Evolutionary conservation across 2,888 invertebrate genomes (phyloP), one percentile per base, ranked within the genome.

Genomic region (Polietes domitor): DNA sequence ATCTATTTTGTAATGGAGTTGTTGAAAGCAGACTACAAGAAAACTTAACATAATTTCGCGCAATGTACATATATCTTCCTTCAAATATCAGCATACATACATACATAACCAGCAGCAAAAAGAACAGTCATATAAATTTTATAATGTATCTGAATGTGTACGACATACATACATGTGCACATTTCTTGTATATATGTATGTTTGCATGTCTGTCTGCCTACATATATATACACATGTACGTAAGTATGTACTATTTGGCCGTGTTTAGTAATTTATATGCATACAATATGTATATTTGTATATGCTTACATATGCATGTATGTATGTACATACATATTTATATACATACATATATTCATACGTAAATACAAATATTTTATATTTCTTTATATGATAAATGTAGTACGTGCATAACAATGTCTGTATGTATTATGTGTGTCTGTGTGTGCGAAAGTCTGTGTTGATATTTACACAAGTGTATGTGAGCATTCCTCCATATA

Each of bases 201-300:
- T 37, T 12, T 72, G 15, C 28, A 1, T 72, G 15, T 32, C 19
- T 32, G 12, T 19, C 7, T 70, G 6, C 50, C 41, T 19, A n/a
- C 32, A 71, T 71, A 32, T 50, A 50, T 12, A 50, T 32, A 28
- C 28, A 71, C 53, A 71, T 21, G 37, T 19, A 7, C n/a, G 55
- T 1, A 17, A 15, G 32, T 47, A 24, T 61, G 28, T 10, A 43
- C 50, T 50, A n/a, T 50, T 50, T 17, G 19, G 17, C 19, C 12
- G 17, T 41, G 6, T 76, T 65, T 76, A 21, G 65, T 55, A 55
- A 76, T 76, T 65, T 65, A 65, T 76, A 76, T 76, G 76, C 76
- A 55, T 75, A 53, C 65, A 65, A 65, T 50, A 63, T 65, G 41
- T 41, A 63, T 17, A 63, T 28, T 63, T 63, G 2, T 28, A 50